Percentiles rank a stretch among this genome's conserved stretches.
Evolutionary conservation across 2,113 vertebrate genomes (phyloP).

Genomic region (Eleginops maclovinus): DNA sequence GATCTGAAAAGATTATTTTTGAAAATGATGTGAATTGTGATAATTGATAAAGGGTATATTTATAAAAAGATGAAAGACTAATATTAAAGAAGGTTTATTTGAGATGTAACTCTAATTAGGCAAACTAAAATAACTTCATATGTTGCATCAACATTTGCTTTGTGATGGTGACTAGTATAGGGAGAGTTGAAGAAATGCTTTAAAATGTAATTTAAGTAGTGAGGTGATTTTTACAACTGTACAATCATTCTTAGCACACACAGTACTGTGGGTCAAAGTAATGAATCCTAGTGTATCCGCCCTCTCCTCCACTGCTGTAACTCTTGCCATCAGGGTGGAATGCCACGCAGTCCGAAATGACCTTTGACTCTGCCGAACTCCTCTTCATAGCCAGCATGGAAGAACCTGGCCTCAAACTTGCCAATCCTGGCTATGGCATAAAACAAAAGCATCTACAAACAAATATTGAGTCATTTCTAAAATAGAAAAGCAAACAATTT

Average conservation of each 20-base stretch:
- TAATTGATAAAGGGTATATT: conserved; percentile 14
- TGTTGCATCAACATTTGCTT: too few relatives aligned
- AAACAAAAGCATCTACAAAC: background rate
- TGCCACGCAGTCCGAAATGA: too few relatives aligned
- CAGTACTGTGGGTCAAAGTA: too few relatives aligned
- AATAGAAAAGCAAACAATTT: conserved; percentile 10
- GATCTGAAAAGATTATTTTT: background rate
- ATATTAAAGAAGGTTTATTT: conserved; percentile 36
- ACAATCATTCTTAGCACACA: too few relatives aligned
- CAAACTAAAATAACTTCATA: too few relatives aligned
- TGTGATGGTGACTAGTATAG: background rate
- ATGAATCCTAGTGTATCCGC: too few relatives aligned
- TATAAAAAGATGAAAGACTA: conserved; percentile 34
- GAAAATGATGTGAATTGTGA: background rate
- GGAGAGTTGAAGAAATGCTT: background rate
- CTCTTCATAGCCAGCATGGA: too few relatives aligned
- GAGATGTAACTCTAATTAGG: background rate
- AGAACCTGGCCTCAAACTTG: too few relatives aligned
- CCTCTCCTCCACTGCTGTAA: too few relatives aligned
- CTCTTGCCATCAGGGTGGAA: too few relatives aligned
- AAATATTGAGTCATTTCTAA: background rate
- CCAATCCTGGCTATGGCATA: too few relatives aligned
- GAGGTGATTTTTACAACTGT: background rate
- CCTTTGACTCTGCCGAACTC: too few relatives aligned
- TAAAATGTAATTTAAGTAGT: background rate